These are phyloP conservation scores for Apis florea DNA, from an alignment of 1,140 invertebrate species.

Conservation along the genomic window DNA sequence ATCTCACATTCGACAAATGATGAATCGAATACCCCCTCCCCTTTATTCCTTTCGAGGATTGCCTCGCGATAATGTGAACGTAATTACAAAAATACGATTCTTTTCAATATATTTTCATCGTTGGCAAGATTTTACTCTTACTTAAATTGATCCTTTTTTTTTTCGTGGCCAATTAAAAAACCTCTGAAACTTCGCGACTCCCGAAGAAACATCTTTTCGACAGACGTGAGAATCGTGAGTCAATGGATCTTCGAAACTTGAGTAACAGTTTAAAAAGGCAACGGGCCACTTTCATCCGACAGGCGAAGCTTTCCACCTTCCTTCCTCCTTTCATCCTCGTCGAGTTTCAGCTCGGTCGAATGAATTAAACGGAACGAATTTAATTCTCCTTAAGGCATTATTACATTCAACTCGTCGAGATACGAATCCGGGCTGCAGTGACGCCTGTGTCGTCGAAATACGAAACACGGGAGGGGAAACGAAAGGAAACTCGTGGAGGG, in stretches of 20 bases:
- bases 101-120: no score
- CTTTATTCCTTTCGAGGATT: no score
- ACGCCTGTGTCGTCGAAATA: conserved; percentile 55
- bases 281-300: conserved; percentile 7
- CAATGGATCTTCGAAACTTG: conserved; percentile 26
- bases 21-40: no score
- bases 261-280: conserved; percentile 59
- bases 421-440: conserved; percentile 33
- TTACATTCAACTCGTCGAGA: conserved; percentile 45
- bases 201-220: background rate
- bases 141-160: no score
- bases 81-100: no score
- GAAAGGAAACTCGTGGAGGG: conserved; percentile 24
- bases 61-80: no score
- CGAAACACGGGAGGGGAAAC: background rate
- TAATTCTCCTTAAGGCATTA: conserved; percentile 62
- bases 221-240: background rate
- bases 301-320: background rate
- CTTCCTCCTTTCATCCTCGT: background rate
- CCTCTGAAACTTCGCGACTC: no score
- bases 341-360: no score
- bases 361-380: conserved; percentile 66
- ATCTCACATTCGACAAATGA: no score
- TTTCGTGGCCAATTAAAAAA: no score
- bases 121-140: no score